Percentiles rank a stretch among this genome's conserved stretches.
These are phyloP conservation scores for Adelphocoris suturalis DNA, from an alignment of 2,888 invertebrate species.

Conservation along the genomic window DNA sequence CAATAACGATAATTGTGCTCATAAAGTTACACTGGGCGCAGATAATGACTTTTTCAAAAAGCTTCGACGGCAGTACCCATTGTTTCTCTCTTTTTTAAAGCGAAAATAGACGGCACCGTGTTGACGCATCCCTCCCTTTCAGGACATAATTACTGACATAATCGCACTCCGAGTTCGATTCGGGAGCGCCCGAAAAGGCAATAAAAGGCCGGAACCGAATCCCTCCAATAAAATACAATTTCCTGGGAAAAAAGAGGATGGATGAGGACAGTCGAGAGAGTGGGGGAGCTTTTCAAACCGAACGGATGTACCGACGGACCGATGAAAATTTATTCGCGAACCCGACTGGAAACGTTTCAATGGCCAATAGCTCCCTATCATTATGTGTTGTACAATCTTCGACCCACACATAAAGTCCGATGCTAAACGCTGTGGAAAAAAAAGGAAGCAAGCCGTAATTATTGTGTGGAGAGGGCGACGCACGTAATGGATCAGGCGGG, in stretches of 20 bases:
- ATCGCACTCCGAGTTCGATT: not conserved
- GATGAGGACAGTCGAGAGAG: not conserved
- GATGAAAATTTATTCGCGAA: constrained; percentile 36
- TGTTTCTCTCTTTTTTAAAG: not conserved
- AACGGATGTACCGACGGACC: constrained; percentile 17
- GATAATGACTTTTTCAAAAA: not conserved
- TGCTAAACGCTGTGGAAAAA: constrained; percentile 23
- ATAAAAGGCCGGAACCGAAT: constrained; percentile 24
- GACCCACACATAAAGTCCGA: constrained; percentile 28
- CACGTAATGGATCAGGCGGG: constrained; percentile 28
- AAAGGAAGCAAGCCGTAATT: constrained; percentile 19
- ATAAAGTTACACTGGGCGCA: no score
- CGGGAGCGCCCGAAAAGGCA: not conserved
- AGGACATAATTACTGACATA: constrained; percentile 21
- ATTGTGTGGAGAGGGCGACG: not conserved
- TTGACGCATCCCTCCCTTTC: not conserved
- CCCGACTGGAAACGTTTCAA: constrained; percentile 25
- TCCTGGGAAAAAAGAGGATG: constrained; percentile 24
- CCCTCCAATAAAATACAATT: constrained; percentile 23
- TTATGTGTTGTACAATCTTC: constrained; percentile 39
- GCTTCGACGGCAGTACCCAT: not conserved
- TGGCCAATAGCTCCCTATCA: constrained; percentile 33
- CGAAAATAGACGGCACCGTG: not conserved
- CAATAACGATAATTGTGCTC: no score
- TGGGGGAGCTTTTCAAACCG: constrained; percentile 15